Conservation (phyloP, 2,888 invertebrate species). For the Trimorus sp. region DNA sequence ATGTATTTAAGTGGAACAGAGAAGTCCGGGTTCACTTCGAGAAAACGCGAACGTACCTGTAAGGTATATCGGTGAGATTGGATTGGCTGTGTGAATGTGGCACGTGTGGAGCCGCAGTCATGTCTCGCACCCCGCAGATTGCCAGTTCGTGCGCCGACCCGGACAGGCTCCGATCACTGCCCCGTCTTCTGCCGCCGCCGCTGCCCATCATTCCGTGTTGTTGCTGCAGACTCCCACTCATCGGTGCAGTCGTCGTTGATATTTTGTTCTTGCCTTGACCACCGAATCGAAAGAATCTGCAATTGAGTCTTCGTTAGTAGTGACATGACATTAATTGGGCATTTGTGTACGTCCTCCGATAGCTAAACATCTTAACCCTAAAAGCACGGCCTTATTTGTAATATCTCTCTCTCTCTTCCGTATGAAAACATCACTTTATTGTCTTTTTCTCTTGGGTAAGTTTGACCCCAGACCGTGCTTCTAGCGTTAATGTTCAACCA, state of each 20-base stretch:
- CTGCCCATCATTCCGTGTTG: constrained; percentile 73
- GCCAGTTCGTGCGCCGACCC: constrained; percentile 93
- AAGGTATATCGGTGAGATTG: constrained; percentile 92
- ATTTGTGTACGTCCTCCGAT: too few species aligned
- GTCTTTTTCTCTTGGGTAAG: too few species aligned
- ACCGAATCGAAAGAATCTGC: constrained; percentile 94
- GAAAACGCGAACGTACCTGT: constrained; percentile 84
- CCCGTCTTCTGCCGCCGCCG: constrained; percentile 85
- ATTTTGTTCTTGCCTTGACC: constrained; percentile 93
- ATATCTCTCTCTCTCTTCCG: too few species aligned
- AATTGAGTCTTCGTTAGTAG: not conserved
- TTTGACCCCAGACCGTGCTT: too few species aligned
- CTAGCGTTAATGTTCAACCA: too few species aligned
- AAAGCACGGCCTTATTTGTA: too few species aligned
- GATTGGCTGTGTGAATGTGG: constrained; percentile 95
- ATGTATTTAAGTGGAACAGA: too few species aligned
- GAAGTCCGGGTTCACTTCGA: not conserved
- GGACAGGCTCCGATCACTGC: constrained; percentile 92
- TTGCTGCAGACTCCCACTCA: constrained; percentile 81
- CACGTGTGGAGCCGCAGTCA: constrained; percentile 84
- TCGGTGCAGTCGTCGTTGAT: constrained; percentile 84
- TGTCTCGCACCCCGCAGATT: constrained; percentile 86
- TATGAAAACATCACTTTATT: too few species aligned
- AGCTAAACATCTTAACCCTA: too few species aligned
- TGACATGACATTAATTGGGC: too few species aligned